Base-by-base conservation (phyloP, 2,888 invertebrate species). In the Minunthozetes semirufus region DNA sequence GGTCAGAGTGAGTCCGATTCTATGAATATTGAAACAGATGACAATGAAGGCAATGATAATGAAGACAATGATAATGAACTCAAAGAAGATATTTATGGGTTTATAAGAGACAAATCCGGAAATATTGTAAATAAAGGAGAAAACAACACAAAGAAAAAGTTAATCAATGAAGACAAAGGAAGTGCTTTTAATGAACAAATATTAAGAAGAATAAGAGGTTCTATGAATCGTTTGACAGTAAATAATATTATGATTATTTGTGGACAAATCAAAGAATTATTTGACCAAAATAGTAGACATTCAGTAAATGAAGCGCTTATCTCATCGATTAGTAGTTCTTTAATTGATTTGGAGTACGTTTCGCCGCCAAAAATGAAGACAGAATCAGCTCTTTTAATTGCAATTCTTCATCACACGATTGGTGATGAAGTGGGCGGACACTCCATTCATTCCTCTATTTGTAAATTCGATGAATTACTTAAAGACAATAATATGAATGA, bases 391-490 rank as follows among this genome's bases (percentile, higher is more conserved):
- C 88, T 94, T 79, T 82, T 97, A 0, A 85, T 97, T 17, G 87
- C 92, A 0, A 87, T 93, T 77, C 83, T 96, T 42, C 94, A 96
- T 82, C 91, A 92, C 0, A 94, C 94, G 82, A 88, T 97, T 53
- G 96, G 93, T 17, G 88, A 88, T 3, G 96, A 98, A 87, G 88
- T 97, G 72, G 94, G 93, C 29, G 78, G 71, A n/a, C 72, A 75
- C 48, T 53, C 74, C 13, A 48, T 77, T 8, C 77, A 78, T 46
- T n/a, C 66, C 13, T 48, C 75, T 15, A 27, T 78, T 8, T 38
- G 46, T 33, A 66, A 66, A 66, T 76, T 75, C 33, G 73, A 75
- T 38, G 42, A n/a, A 0, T 27, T 75, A 1, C 2, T 70, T 22
- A 22, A 66, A 6, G 15, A 17, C 0, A 17, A 25, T 19, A 17